Evolutionary conservation across 37 sponge, comb jelly and placozoan species (phyloP).

Genomic region (Oscarella lobularis): DNA sequence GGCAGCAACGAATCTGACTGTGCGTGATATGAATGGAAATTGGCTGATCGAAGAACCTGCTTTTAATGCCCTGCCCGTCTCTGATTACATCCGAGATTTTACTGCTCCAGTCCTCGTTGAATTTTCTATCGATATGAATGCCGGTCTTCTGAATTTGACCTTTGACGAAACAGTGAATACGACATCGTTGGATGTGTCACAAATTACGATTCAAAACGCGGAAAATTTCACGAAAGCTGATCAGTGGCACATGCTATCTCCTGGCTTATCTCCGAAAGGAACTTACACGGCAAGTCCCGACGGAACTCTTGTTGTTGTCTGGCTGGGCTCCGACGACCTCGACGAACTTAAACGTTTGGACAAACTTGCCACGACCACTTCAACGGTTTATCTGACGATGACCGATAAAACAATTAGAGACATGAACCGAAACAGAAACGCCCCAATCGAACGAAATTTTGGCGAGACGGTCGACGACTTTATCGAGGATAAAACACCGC

Average conservation of each 20-base stretch:
- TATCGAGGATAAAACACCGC: slow-evolving; percentile 37
- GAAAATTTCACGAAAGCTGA: background rate
- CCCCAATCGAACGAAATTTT: background rate
- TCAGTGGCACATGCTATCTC: background rate
- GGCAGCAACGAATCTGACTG: slow-evolving; percentile 10
- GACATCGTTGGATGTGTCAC: slow-evolving; percentile 14
- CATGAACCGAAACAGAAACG: slow-evolving; percentile 38
- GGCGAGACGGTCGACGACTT: slow-evolving; percentile 14
- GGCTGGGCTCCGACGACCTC: background rate
- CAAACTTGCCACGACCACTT: background rate
- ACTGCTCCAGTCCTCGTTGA: slow-evolving; percentile 28
- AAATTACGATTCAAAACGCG: slow-evolving; percentile 28
- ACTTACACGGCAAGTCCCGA: background rate
- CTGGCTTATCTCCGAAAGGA: background rate
- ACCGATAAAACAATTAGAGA: background rate
- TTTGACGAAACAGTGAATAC: slow-evolving; percentile 73
- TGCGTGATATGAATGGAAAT: slow-evolving; percentile 69
- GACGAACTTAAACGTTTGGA: background rate
- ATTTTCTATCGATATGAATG: slow-evolving; percentile 61
- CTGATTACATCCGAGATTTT: slow-evolving; percentile 19
- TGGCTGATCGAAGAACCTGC: slow-evolving; percentile 4
- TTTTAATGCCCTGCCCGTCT: slow-evolving; percentile 13
- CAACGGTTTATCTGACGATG: background rate
- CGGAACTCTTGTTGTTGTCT: background rate
- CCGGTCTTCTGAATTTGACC: slow-evolving; percentile 33